Base-by-base conservation (phyloP, 1,140 invertebrate species). In the Hestina assimilis region DNA sequence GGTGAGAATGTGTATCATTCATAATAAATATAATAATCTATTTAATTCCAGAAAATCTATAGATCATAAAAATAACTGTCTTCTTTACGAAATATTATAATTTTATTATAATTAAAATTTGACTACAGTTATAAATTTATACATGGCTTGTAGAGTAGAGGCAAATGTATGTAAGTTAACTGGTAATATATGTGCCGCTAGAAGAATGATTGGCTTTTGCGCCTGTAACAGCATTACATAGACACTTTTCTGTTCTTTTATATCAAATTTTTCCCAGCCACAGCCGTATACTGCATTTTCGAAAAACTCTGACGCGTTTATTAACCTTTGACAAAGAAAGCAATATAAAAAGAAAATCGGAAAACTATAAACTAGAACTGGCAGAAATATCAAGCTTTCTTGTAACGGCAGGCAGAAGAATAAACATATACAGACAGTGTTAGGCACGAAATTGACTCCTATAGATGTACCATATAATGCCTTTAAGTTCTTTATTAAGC, bases 121-220 rank as follows among this genome's bases (percentile, higher is more conserved):
- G 1, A 87, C 55, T 3, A 83, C 74, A 48, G 84, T 84, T 3
- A 82, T 63, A 71, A 87, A 84, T 40, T 80, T 85, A 35, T 67
- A 87, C 50, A 87, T 78, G 0, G 56, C 65, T 42, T 82, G 81
- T 20, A 80, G 38, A 12, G 72, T 82, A 3, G 67, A 76, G 0
- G 78, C 83, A 47, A 88, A 88, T 0, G 79, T 86, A 12, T 72
- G 66, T 31, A 86, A 75, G 55, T 81, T 82, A 0, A 88, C 70
- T n/a, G 83, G 83, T 23, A 86, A 62, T 6, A 88, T 81, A 58
- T 79, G 68, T n/a, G 81, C 81, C 1, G 84, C 84, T 9, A 78
- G 42, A n/a, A 88, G 29, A 14, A 58, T 50, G 0, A 88, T 62
- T 0, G 71, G 75, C 28, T 72, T 74, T 31, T 86, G 84, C 2